phyloP scores from a whole-genome alignment of 2,113 vertebrate genomes.

The Crotalus helleri region DNA sequence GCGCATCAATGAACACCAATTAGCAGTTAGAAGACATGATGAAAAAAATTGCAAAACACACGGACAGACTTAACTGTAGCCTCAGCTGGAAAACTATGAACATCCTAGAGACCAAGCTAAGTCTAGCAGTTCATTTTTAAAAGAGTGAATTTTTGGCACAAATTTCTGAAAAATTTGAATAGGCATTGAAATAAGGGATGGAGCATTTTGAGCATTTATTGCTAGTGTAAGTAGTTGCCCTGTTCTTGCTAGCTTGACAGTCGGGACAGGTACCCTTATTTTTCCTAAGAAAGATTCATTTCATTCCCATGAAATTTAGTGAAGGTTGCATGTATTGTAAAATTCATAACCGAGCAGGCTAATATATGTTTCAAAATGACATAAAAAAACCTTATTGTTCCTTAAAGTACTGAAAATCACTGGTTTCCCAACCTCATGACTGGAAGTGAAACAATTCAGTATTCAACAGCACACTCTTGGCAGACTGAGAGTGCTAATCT shows the following conservation, averaged over 20 bases:
- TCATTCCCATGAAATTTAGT: not conserved
- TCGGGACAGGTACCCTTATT: not conserved
- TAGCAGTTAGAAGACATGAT: not conserved
- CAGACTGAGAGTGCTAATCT: not conserved
- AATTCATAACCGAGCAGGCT: not conserved
- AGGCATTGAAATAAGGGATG: not conserved
- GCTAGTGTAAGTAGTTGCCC: not conserved
- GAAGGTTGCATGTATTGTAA: not conserved
- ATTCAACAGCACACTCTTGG: not conserved
- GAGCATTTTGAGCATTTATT: not conserved
- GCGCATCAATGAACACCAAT: not conserved
- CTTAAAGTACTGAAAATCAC: not conserved
- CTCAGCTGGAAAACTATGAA: not conserved
- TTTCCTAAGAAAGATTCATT: not conserved
- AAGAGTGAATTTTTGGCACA: not conserved
- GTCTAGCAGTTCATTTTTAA: not conserved
- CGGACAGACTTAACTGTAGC: not conserved
- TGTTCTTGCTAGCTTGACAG: not conserved
- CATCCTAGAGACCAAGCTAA: not conserved
- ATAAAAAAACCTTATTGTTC: not conserved
- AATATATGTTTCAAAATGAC: slow-evolving; percentile 11
- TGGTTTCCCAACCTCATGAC: slow-evolving; percentile 2
- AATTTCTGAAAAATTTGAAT: not conserved
- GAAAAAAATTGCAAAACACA: not conserved
- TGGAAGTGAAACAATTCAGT: slow-evolving; percentile 1